Percentiles rank a stretch among this genome's conserved stretches.
phyloP scores from a whole-genome alignment of 2,888 invertebrate genomes.

The Nezara viridula region DNA sequence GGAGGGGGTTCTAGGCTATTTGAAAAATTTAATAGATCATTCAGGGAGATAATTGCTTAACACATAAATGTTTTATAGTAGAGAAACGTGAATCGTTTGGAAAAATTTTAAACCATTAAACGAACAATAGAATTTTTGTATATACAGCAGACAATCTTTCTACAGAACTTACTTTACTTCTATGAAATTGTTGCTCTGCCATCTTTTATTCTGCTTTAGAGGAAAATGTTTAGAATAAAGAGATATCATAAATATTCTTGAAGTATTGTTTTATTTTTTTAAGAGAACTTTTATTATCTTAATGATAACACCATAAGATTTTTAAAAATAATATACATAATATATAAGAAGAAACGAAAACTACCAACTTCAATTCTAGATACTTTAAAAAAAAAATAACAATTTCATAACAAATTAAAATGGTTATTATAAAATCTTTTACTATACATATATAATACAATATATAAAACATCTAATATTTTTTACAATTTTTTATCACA shows the following conservation, averaged over 20 bases:
- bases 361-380: not conserved
- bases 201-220: no score
- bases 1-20: no score
- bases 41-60: no score
- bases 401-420: conserved; percentile 7
- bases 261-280: not conserved
- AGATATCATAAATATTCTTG: not conserved
- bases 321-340: not conserved
- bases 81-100: no score
- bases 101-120: no score
- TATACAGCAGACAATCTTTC: no score
- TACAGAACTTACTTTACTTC: no score
- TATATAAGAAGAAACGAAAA: not conserved
- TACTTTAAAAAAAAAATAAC: not conserved
- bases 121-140: no score
- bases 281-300: not conserved
- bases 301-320: not conserved
- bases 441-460: conserved; percentile 55
- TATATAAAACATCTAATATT: conserved; percentile 1
- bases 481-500: not conserved
- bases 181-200: no score
- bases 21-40: no score
- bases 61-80: no score
- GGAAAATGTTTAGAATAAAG: no score
- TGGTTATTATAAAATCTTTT: conserved; percentile 30